These are phyloP conservation scores for Danio choprae DNA, from an alignment of 2,797 vertebrate genomes.

Conservation along the genomic window DNA sequence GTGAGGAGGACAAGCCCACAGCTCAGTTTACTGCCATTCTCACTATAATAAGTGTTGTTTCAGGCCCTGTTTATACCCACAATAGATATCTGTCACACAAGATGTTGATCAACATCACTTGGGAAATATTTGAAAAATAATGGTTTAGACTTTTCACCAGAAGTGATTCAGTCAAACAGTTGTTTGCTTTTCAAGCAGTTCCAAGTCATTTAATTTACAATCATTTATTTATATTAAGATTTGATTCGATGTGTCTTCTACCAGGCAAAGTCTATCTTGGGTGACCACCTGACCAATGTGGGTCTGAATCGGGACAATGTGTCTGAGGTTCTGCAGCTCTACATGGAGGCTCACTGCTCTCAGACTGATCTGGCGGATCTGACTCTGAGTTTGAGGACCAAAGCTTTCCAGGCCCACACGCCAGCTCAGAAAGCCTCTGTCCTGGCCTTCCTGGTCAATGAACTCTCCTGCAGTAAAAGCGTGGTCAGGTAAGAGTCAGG, in stretches of 20 bases:
- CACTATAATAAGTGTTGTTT: background rate
- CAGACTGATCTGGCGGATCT: conserved; percentile 84
- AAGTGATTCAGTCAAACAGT: too few relatives aligned
- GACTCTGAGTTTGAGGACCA: conserved; percentile 93
- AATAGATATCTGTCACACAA: background rate
- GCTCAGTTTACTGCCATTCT: background rate
- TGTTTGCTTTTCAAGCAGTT: too few relatives aligned
- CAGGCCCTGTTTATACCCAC: conserved; percentile 4
- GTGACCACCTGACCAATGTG: conserved; percentile 94
- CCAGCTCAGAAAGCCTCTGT: conserved; percentile 93
- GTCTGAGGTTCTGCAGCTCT: conserved; percentile 97
- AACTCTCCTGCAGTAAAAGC: conserved; percentile 94
- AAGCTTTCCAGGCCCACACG: conserved; percentile 96
- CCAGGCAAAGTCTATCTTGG: conserved; percentile 96
- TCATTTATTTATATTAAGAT: background rate
- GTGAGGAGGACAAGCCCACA: conserved; percentile 69
- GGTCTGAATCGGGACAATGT: conserved; percentile 98
- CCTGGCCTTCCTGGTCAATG: conserved; percentile 93
- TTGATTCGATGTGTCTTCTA: background rate
- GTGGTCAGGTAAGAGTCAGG: conserved; percentile 87
- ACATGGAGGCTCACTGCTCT: conserved; percentile 94
- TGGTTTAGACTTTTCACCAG: too few relatives aligned
- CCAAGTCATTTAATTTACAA: too few relatives aligned
- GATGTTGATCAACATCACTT: too few relatives aligned
- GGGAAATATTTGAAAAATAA: too few relatives aligned